Evolutionary conservation across 2,888 invertebrate genomes (phyloP), one percentile per base, ranked within the genome.

Genomic region (Listrodromus nycthemerus): DNA sequence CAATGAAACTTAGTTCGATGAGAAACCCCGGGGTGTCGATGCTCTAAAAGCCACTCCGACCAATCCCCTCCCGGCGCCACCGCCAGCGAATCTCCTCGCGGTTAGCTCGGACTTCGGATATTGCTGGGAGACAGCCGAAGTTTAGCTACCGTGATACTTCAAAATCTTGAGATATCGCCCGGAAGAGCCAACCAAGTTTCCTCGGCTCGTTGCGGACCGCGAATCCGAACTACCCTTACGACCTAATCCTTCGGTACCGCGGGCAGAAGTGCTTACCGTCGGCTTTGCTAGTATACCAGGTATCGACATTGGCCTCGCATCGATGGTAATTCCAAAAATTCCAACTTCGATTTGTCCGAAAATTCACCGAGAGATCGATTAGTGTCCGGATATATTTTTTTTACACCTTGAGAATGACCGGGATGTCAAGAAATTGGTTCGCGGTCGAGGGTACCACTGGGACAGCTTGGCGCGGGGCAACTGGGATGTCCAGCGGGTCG

Each of bases 1-100:
- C 91, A 91, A 92, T 92, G 91, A 91, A 92, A 91, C 91, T 90
- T 89, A 88, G 89, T 91, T 91, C 90, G 89, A 91, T 90, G 90
- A 90, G 91, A 90, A 90, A 86, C 89, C 85, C 81, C 45, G 86
- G 86, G 88, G 88, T 89, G 90, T 89, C 90, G 89, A 91, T 91
- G 88, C 86, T 86, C 87, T 86, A 87, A 73, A 82, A 81, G 79
- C 84, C 78, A 84, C 84, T 84, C 70, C 66, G 55, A 66, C 27
- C 33, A 24, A 21, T 52, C 50, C 65, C 13, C 41, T 19, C 10
- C 10, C 5, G 48, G 27, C 19, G 13, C 30, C 41, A 13, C 13
- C 58, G 13, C 19, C 33, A 45, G 65, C 70, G 45, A 67, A 41
- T 74, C 74, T 63, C 61, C 50, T 48, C 61, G 48, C 50, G 50